A percentile compares a stretch with the other conserved stretches of the same genome.
phyloP scores from a whole-genome alignment of 2,888 invertebrate species.

The Desoria tigrina region DNA sequence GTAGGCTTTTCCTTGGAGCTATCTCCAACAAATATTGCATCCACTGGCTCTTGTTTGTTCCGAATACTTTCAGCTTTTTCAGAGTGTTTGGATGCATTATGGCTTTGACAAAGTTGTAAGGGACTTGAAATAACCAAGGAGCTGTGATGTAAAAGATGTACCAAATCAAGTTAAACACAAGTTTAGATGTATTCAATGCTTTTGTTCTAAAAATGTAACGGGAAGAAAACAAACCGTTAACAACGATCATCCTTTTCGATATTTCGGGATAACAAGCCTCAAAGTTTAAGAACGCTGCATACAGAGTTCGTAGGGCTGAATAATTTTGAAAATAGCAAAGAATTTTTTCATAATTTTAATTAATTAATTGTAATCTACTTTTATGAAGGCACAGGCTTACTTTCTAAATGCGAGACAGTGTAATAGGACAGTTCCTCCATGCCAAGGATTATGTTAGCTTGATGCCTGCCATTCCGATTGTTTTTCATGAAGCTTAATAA shows the following conservation, averaged over 20 bases:
- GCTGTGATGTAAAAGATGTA: background rate
- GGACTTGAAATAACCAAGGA: background rate
- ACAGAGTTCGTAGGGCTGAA: too few species aligned
- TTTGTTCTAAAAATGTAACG: background rate
- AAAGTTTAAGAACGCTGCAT: conserved; percentile 28
- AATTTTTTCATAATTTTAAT: too few species aligned
- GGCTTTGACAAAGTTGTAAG: conserved; percentile 7
- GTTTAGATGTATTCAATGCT: too few species aligned
- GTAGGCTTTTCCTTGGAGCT: background rate
- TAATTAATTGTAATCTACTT: too few species aligned
- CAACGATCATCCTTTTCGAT: background rate
- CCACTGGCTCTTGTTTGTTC: background rate
- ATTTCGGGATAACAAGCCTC: conserved; percentile 32
- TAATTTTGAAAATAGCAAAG: too few species aligned
- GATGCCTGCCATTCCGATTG: background rate
- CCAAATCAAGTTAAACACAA: background rate
- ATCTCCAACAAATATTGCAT: conserved; percentile 7
- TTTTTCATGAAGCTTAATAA: background rate
- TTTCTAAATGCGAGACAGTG: too few species aligned
- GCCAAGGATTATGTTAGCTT: background rate
- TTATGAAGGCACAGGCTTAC: too few species aligned
- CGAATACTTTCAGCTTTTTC: conserved; percentile 11
- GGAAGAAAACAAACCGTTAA: background rate
- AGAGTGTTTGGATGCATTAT: background rate
- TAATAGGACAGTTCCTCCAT: conserved; percentile 3